These are phyloP conservation scores for Tigriopus californicus DNA, from an alignment of 2,888 invertebrate species.

Conservation along the genomic window DNA sequence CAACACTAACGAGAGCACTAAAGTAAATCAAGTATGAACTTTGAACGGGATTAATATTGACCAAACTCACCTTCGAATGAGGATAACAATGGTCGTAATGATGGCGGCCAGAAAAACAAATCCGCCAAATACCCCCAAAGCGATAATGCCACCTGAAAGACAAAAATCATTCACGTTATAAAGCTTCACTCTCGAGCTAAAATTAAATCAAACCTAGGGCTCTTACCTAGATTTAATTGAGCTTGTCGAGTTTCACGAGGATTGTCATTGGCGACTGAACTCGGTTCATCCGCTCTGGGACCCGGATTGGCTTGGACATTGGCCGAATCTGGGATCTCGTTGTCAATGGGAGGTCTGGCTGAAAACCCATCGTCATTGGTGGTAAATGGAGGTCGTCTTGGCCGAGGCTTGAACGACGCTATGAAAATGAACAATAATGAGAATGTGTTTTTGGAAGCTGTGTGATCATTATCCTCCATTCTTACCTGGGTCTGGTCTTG, in stretches of 20 bases:
- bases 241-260: not conserved
- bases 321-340: slow-evolving; percentile 40
- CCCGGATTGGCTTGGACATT: slow-evolving; percentile 21
- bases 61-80: slow-evolving; percentile 54
- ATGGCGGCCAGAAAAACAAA: slow-evolving; percentile 74
- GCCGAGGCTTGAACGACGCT: not conserved
- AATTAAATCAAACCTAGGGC: not conserved
- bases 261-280: slow-evolving; percentile 13
- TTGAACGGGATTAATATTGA: not conserved
- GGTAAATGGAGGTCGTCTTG: too few relatives aligned
- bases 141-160: slow-evolving; percentile 51
- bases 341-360: slow-evolving; percentile 34
- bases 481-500: too few relatives aligned
- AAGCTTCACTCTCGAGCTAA: not conserved
- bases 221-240: slow-evolving; percentile 2
- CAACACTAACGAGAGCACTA: too few relatives aligned
- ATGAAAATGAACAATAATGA: not conserved
- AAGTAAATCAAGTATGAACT: not conserved
- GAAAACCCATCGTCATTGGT: not conserved
- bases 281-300: slow-evolving; percentile 5
- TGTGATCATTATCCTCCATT: not conserved
- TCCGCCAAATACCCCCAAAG: slow-evolving; percentile 72
- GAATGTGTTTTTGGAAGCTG: too few relatives aligned
- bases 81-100: slow-evolving; percentile 66
- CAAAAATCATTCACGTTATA: not conserved